Conservation (phyloP, 2,113 vertebrate species). For the Myrmophylax atrothorax region DNA sequence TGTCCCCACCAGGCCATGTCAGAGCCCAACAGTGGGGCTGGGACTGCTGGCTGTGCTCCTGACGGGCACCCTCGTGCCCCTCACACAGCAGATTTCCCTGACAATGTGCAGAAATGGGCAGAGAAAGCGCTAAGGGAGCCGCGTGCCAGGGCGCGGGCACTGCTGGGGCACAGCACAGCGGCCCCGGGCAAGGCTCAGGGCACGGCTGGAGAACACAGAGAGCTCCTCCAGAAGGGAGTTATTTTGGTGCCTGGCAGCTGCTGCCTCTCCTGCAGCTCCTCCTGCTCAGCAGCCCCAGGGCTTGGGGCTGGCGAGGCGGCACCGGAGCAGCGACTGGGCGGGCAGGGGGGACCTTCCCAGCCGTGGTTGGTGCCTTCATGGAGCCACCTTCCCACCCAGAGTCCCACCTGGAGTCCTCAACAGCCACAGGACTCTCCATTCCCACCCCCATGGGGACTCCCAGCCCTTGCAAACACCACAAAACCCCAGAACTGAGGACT, state of each 20-base stretch:
- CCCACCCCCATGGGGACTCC: conserved; percentile 9
- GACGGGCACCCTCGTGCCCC: neutral
- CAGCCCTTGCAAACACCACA: neutral
- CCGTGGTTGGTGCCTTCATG: fast-evolving
- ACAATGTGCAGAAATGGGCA: fast-evolving
- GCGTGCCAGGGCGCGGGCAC: neutral
- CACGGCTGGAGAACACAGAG: neutral
- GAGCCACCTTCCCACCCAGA: neutral
- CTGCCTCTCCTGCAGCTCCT: neutral
- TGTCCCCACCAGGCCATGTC: neutral
- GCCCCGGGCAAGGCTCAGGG: neutral
- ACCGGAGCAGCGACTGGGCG: fast-evolving
- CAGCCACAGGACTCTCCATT: neutral
- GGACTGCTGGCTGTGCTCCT: neutral
- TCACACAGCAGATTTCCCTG: neutral
- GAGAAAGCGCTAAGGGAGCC: neutral
- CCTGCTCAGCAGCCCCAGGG: neutral
- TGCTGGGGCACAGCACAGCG: neutral
- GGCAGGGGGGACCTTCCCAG: neutral
- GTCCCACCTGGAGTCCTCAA: neutral
- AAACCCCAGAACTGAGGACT: neutral
- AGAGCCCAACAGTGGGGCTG: neutral
- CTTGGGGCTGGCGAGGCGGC: fast-evolving
- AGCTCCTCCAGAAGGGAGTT: neutral
- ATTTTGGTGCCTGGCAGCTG: conserved; percentile 32